A percentile compares a stretch with the other conserved stretches of the same genome.
phyloP scores from a whole-genome alignment of 2,113 vertebrate genomes.

The Zeus faber region DNA sequence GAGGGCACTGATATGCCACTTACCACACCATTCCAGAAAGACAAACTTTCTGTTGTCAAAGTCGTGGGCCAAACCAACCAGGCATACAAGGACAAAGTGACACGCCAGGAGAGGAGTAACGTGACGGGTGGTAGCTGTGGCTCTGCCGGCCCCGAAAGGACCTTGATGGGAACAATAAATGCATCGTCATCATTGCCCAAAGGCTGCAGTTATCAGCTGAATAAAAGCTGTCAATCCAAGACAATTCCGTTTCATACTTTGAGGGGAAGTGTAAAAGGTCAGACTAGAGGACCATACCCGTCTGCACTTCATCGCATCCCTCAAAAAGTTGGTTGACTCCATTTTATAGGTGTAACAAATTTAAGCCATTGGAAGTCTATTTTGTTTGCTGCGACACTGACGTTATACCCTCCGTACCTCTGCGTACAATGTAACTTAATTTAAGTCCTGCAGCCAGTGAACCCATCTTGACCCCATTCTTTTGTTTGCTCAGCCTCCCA shows the following conservation, averaged over 20 bases:
- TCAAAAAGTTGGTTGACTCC: conserved; percentile 4
- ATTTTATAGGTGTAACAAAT: too few relatives aligned
- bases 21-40: not conserved
- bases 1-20: not conserved
- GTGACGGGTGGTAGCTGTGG: too few relatives aligned
- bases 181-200: not conserved
- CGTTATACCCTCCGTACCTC: too few relatives aligned
- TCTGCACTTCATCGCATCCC: not conserved
- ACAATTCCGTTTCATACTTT: not conserved
- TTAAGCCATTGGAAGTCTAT: too few relatives aligned
- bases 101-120: too few relatives aligned
- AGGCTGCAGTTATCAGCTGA: not conserved
- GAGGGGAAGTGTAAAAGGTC: not conserved
- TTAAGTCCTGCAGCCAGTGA: not conserved
- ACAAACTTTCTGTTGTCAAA: conserved; percentile 9
- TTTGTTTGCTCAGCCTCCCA: conserved; percentile 7
- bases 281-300: not conserved
- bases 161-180: not conserved
- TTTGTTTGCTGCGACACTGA: too few relatives aligned
- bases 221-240: not conserved
- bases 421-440: not conserved
- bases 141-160: too few relatives aligned
- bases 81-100: not conserved
- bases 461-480: not conserved
- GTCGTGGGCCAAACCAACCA: conserved; percentile 1